Percentiles rank a stretch among this genome's conserved stretches.
Conservation (phyloP, 2,113 vertebrate genomes). For the Aramus guarauna region DNA sequence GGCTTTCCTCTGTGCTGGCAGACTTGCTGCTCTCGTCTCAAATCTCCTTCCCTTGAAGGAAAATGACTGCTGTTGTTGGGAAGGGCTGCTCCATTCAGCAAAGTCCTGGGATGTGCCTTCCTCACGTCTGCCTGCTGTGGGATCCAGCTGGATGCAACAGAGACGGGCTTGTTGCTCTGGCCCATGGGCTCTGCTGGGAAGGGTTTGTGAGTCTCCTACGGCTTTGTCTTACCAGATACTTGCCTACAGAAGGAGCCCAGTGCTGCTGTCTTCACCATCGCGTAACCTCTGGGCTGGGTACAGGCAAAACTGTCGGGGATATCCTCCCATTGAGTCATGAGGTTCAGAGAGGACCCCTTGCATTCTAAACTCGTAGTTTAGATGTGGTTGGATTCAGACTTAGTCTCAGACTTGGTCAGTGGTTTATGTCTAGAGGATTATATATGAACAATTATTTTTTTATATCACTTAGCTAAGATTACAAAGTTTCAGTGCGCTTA, state of each 20-base stretch:
- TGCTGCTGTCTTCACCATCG: background rate
- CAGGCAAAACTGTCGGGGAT: no score
- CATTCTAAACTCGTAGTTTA: no score
- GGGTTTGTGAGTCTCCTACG: background rate
- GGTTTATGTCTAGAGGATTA: no score
- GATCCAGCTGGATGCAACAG: background rate
- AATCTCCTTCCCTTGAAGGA: background rate
- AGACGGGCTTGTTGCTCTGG: background rate
- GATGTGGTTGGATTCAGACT: no score
- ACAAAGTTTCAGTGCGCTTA: no score
- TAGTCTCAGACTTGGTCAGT: no score
- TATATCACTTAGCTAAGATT: no score
- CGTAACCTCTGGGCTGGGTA: background rate
- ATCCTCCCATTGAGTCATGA: no score
- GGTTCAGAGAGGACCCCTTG: no score
- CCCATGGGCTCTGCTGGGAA: background rate
- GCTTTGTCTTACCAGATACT: background rate
- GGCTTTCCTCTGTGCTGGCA: background rate
- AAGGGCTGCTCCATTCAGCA: background rate
- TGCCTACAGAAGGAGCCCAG: background rate
- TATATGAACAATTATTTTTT: no score
- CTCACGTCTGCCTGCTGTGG: rapidly evolving
- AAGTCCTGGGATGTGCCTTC: background rate
- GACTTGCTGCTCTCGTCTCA: background rate
- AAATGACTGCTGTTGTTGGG: background rate